Evolutionary conservation across 1,140 invertebrate genomes (phyloP), one percentile per base, ranked within the genome.

Genomic region (Babylonia areolata): DNA sequence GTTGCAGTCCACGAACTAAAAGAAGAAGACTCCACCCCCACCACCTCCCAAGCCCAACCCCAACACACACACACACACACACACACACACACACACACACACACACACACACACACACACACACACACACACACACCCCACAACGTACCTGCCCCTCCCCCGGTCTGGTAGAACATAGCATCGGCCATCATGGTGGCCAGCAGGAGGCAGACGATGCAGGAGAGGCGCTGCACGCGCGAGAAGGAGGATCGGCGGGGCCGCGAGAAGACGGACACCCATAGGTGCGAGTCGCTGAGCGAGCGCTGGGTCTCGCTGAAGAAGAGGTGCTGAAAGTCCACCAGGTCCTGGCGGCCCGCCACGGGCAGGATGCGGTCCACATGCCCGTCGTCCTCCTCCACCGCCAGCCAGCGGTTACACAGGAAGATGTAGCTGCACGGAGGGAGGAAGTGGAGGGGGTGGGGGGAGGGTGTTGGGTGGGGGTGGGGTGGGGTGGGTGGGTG

Each of bases 161-260:
- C 89, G 0, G 88, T 83, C 85, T 91, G 89, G 86, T 93, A 94
- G 81, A 94, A 94, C 92, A 94, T 93, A 39, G 92, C 93, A 84
- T 94, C 94, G 42, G 92, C 90, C 73, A 93, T 90, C 94, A 94
- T 94, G 28, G 93, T 94, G 0, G 92, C 89, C 85, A 94, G 92
- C 20, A 94, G 87, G 1, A 94, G 88, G 15, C 92, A 92, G 37
- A 94, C 87, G 73, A 93, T 93, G 81, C 93, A 94, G 35, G 92
- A 93, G 0, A 94, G 51, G 37, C 94, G 90, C 88, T 94, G 94
- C 17, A 94, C 87, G 39, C 94, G 90, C 28, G 93, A 94, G 85
- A 94, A 94, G n/a, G 88, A 88, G 77, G 92, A 93, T 58, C 91
- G 87, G 58, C 58, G 58, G 9, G 93, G 93, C 28, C 93, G 86